A percentile compares a stretch with the other conserved stretches of the same genome.
phyloP scores from a whole-genome alignment of 1,140 invertebrate genomes.

The Diorhabda sublineata region DNA sequence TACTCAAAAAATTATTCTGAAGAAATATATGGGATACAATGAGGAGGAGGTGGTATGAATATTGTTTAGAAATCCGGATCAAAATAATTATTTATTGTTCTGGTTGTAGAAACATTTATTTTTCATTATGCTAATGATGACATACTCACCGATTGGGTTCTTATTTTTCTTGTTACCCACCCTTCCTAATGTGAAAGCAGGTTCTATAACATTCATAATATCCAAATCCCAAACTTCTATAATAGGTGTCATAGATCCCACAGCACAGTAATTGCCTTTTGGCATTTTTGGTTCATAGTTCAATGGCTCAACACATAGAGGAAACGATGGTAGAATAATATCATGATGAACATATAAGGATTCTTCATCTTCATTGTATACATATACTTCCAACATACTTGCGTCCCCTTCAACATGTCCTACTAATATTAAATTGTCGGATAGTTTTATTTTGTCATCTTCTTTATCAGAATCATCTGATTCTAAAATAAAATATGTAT shows the following conservation, averaged over 20 bases:
- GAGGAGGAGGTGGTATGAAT: no score
- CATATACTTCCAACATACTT: slow-evolving; percentile 83
- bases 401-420: slow-evolving; percentile 82
- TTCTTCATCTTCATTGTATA: slow-evolving; percentile 84
- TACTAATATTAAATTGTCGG: slow-evolving; percentile 87
- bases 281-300: slow-evolving; percentile 71
- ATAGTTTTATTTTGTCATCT: slow-evolving; percentile 84
- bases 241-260: slow-evolving; percentile 86
- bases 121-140: no score
- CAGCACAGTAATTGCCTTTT: slow-evolving; percentile 79
- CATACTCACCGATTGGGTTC: slow-evolving; percentile 46
- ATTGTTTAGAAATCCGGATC: no score
- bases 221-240: slow-evolving; percentile 96
- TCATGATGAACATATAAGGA: slow-evolving; percentile 94
- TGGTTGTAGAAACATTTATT: no score
- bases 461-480: slow-evolving; percentile 82
- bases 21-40: no score
- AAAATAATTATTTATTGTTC: no score
- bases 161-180: slow-evolving; percentile 70
- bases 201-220: slow-evolving; percentile 84
- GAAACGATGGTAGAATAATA: slow-evolving; percentile 80
- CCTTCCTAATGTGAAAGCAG: slow-evolving; percentile 73
- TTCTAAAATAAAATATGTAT: slow-evolving; percentile 35
- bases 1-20: no score
- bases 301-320: slow-evolving; percentile 89